phyloP scores from a whole-genome alignment of 2,797 vertebrate genomes.

The Hyperoplus immaculatus region DNA sequence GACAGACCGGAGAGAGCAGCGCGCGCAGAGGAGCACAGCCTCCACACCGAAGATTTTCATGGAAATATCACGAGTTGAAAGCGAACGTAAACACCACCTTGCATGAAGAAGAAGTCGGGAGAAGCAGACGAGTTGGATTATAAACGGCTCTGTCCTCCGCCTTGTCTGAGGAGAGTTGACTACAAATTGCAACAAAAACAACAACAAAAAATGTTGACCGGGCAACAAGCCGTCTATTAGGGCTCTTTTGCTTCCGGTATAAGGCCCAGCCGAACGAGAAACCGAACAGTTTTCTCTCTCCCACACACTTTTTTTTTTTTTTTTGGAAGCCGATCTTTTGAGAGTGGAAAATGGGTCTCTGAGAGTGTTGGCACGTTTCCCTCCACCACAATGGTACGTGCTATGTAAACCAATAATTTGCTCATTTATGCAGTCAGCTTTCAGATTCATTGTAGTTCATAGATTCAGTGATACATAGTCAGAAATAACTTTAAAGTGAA shows the following conservation, averaged over 20 bases:
- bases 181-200: slow-evolving; percentile 19
- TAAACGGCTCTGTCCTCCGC: slow-evolving; percentile 29
- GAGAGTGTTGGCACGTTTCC: slow-evolving; percentile 87
- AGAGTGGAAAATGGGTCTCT: slow-evolving; percentile 89
- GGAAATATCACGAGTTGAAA: slow-evolving; percentile 62
- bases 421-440: slow-evolving; percentile 78
- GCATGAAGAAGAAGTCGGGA: slow-evolving; percentile 62
- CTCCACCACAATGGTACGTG: slow-evolving; percentile 90
- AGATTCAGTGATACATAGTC: slow-evolving; percentile 58
- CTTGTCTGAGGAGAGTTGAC: slow-evolving; percentile 60
- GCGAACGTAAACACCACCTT: slow-evolving; percentile 55
- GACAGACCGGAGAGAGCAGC: slow-evolving; percentile 36
- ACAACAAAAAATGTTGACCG: slow-evolving; percentile 66
- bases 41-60: slow-evolving; percentile 49
- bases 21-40: slow-evolving; percentile 32
- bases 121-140: slow-evolving; percentile 71
- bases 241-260: slow-evolving; percentile 83
- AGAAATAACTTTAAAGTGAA: slow-evolving; percentile 15
- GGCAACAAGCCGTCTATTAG: slow-evolving; percentile 80
- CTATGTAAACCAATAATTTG: slow-evolving; percentile 86
- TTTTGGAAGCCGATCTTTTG: slow-evolving; percentile 84
- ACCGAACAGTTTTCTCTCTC: slow-evolving; percentile 74
- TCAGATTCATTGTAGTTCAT: slow-evolving; percentile 60
- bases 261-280: slow-evolving; percentile 80
- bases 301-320: slow-evolving; percentile 74